phyloP scores from a whole-genome alignment of 2,888 invertebrate genomes.

The Ormyrus pomaceus region DNA sequence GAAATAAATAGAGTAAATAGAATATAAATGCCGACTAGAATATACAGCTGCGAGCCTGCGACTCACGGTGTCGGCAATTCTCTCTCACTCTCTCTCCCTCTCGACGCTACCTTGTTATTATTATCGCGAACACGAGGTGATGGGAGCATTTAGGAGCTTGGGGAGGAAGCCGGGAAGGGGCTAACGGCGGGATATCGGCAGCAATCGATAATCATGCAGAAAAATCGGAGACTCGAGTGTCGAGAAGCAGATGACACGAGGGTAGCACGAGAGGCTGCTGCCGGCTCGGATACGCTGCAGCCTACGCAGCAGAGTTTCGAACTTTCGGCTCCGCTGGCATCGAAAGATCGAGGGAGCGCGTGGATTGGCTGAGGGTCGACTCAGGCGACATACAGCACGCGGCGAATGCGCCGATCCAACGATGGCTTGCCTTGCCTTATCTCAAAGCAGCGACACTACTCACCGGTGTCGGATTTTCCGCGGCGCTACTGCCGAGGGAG shows the following conservation, averaged over 20 bases:
- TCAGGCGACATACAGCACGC: constrained; percentile 67
- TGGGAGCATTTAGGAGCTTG: too few relatives aligned
- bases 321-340: constrained; percentile 4
- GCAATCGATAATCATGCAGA: neutral
- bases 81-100: neutral
- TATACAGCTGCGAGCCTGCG: too few relatives aligned
- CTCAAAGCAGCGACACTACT: constrained; percentile 57
- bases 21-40: too few relatives aligned
- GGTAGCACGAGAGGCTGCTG: constrained; percentile 43
- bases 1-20: neutral
- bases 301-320: too few relatives aligned
- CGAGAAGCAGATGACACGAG: constrained; percentile 4
- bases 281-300: constrained; percentile 2
- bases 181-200: neutral
- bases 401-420: constrained; percentile 62
- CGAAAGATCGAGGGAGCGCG: constrained; percentile 47
- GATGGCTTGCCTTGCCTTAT: neutral
- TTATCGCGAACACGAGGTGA: neutral
- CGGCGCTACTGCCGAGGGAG: constrained; percentile 54
- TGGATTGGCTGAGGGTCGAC: constrained; percentile 66
- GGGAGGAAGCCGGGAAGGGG: neutral
- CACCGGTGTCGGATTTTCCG: constrained; percentile 74
- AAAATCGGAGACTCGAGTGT: too few relatives aligned
- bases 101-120: neutral
- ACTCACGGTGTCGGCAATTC: too few relatives aligned